A percentile compares a stretch with the other conserved stretches of the same genome.
phyloP scores from a whole-genome alignment of 2,888 invertebrate genomes.

The Heteropelma amictum region DNA sequence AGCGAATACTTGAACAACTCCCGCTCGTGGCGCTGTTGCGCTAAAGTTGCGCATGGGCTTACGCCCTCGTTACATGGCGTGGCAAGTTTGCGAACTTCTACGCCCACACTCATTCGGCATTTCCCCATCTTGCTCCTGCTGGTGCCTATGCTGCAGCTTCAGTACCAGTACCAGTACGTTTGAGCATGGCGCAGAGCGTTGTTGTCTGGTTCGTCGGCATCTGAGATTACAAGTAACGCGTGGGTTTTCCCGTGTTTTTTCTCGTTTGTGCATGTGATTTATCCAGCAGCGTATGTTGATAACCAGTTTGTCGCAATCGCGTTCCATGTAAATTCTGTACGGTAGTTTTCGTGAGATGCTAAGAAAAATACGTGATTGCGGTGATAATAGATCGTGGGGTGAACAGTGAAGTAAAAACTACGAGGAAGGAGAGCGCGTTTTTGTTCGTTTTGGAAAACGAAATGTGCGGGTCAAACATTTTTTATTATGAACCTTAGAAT shows the following conservation, averaged over 20 bases:
- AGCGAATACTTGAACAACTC: too few relatives aligned
- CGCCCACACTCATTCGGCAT: constrained; percentile 27
- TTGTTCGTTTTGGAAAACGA: constrained; percentile 29
- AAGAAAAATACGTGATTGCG: constrained; percentile 28
- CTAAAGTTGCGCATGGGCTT: constrained; percentile 3
- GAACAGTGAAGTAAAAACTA: constrained; percentile 10
- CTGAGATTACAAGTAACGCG: constrained; percentile 37
- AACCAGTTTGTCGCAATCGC: constrained; percentile 2
- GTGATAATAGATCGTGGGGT: constrained; percentile 12
- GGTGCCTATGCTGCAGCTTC: constrained; percentile 29
- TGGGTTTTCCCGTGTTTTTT: constrained; percentile 35
- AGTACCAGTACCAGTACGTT: constrained; percentile 56
- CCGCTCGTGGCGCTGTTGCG: too few relatives aligned
- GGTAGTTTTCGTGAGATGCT: background rate
- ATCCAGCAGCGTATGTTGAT: background rate
- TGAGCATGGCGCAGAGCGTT: constrained; percentile 57
- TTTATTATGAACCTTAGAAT: constrained; percentile 62
- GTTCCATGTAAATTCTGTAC: background rate
- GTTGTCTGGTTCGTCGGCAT: constrained; percentile 38
- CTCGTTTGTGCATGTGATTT: constrained; percentile 12
- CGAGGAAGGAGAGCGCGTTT: constrained; percentile 14
- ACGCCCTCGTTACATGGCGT: constrained; percentile 1
- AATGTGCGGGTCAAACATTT: constrained; percentile 60
- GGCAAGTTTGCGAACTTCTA: constrained; percentile 25
- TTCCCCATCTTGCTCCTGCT: background rate